Percentiles rank a stretch among this genome's conserved stretches.
Conservation (phyloP, 2,888 invertebrate genomes). For the Fragum whitleyi region DNA sequence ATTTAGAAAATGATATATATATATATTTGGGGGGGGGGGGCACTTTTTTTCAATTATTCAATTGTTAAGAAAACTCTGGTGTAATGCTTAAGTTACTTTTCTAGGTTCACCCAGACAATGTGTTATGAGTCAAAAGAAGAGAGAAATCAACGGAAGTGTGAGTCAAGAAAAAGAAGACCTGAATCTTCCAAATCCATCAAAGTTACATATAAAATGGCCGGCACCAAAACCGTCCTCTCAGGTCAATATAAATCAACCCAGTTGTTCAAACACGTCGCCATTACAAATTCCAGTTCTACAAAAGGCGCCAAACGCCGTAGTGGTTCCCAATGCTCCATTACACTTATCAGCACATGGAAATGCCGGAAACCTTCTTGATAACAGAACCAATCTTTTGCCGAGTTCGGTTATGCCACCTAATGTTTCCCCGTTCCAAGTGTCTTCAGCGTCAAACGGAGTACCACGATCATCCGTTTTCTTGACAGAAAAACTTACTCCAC, state of each 20-base stretch:
- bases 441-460: background rate
- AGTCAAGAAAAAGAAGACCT: slow-evolving; percentile 8
- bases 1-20: no score
- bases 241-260: slow-evolving; percentile 9
- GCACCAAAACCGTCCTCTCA: slow-evolving; percentile 48
- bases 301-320: background rate
- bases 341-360: background rate
- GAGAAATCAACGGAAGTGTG: background rate
- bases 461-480: background rate
- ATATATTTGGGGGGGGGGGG: no score
- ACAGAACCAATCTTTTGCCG: background rate
- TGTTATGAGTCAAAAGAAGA: slow-evolving; percentile 18
- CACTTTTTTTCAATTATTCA: no score
- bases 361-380: background rate
- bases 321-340: background rate
- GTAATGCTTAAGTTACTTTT: no score
- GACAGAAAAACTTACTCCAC: background rate
- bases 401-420: slow-evolving; percentile 3
- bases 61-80: no score
- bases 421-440: slow-evolving; percentile 1
- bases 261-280: slow-evolving; percentile 2
- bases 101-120: slow-evolving; percentile 39
- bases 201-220: slow-evolving; percentile 43
- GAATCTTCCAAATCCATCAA: slow-evolving; percentile 15
- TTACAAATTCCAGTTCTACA: slow-evolving; percentile 30